A percentile compares a stretch with the other conserved stretches of the same genome.
Conservation (phyloP, 2,113 vertebrate species). For the Camarhynchus parvulus region DNA sequence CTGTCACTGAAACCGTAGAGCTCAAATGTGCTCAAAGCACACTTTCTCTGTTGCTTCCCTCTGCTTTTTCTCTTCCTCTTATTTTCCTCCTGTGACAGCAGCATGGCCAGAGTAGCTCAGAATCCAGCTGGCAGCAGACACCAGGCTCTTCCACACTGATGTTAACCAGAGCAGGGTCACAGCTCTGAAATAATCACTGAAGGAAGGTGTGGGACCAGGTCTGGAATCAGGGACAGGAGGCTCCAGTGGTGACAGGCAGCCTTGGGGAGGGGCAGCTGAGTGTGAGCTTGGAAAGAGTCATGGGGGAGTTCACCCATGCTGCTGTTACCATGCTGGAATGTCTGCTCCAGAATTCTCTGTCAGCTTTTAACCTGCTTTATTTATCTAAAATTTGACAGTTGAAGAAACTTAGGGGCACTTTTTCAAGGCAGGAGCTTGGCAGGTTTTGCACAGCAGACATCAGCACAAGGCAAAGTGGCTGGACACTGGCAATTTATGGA, state of each 20-base stretch:
- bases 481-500: background rate
- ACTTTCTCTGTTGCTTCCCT: background rate
- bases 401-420: background rate
- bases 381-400: background rate
- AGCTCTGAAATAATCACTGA: background rate
- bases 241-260: background rate
- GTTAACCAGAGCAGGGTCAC: background rate
- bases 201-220: background rate
- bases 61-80: background rate
- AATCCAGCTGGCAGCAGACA: background rate
- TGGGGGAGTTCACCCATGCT: accelerated
- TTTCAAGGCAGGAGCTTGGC: background rate
- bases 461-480: background rate
- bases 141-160: accelerated
- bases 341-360: background rate
- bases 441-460: background rate
- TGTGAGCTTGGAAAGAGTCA: background rate
- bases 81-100: background rate
- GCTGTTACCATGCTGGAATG: background rate
- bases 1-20: background rate
- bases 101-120: background rate
- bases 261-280: background rate
- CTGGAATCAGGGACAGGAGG: background rate
- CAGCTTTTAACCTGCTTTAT: background rate
- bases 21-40: background rate